Evolutionary conservation across 2,113 vertebrate species (phyloP), one percentile per base, ranked within the genome.

Genomic region (Ploceus nigricollis): DNA sequence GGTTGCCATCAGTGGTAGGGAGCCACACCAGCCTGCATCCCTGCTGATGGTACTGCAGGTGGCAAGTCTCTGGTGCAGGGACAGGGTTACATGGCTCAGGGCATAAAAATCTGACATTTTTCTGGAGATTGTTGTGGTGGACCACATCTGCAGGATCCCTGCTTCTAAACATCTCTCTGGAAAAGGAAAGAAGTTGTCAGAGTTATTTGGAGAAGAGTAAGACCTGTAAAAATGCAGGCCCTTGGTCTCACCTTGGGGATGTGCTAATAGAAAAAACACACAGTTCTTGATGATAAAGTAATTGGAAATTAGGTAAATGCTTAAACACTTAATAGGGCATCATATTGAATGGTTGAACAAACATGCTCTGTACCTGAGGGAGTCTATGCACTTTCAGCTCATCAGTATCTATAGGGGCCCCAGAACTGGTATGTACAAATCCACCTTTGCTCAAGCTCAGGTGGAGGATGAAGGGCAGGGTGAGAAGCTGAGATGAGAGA

Each of bases 31-130:
- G 44, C 21, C 23, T 1, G 0, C 10, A 71, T 11, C 39, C 23
- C 61, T 0, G 0, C 54, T 57, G 68, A 23, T 2, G 0, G 18
- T 24, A 10, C 14, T 21, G 40, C 0, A 6, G 22, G 13, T 33
- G 25, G 25, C 13, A 50, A 56, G 23, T 22, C 31, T 35, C 35
- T 20, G 27, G 33, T 18, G 3, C 3, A 8, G 13, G 9, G 5
- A 44, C 3, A 35, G 13, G 4, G 5, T 37, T 30, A 25, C 19
- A 8, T 5, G 27, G 30, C 45, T 65, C 22, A 10, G 40, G 12
- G 8, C 15, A 78, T 56, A 87, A 84, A 39, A 19, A 45, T 3
- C 21, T 33, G 27, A 24, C 25, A 7, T 65, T 54, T 80, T 79
- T 73, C 82, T 63, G n/a, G 37, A 70, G 11, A 9, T 27, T 30